Percentiles rank a stretch among this genome's conserved stretches.
Conservation (phyloP, 2,797 vertebrate species). For the Rhyacichthys aspro region DNA sequence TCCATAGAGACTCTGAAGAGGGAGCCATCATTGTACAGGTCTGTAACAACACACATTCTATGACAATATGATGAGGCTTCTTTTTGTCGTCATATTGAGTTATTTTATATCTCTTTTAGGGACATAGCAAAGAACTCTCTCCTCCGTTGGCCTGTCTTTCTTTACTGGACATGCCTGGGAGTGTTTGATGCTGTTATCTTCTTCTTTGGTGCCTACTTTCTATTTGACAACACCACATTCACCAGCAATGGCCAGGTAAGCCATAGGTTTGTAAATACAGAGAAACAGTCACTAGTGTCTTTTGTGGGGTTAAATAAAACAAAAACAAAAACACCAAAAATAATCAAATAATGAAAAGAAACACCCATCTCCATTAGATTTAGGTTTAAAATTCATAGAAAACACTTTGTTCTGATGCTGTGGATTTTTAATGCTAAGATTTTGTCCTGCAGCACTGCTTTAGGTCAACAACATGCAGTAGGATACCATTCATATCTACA, state of each 20-base stretch:
- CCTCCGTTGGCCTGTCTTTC: conserved; percentile 92
- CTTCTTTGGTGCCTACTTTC: conserved; percentile 99
- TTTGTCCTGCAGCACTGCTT: conserved; percentile 26
- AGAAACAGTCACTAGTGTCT: neutral
- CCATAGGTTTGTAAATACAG: neutral
- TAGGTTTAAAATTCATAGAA: conserved; percentile 33
- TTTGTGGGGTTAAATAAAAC: conserved; percentile 20
- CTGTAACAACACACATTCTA: conserved; percentile 15
- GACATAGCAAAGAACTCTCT: conserved; percentile 95
- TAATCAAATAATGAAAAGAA: conserved; percentile 27
- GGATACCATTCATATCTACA: conserved; percentile 78
- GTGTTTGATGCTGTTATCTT: conserved; percentile 94
- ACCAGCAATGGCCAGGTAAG: conserved; percentile 90
- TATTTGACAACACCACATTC: conserved; percentile 94
- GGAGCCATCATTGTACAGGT: conserved; percentile 94
- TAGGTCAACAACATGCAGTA: conserved; percentile 59
- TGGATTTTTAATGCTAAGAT: conserved; percentile 35
- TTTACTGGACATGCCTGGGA: conserved; percentile 98
- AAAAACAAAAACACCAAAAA: conserved; percentile 26
- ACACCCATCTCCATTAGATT: conserved; percentile 64
- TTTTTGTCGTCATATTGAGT: neutral
- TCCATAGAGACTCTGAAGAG: conserved; percentile 89
- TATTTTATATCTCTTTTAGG: conserved; percentile 64
- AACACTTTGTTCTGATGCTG: conserved; percentile 33
- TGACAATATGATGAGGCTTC: neutral